Base-by-base conservation (phyloP, 2,888 invertebrate genomes). In the Troides oblongomaculatus region DNA sequence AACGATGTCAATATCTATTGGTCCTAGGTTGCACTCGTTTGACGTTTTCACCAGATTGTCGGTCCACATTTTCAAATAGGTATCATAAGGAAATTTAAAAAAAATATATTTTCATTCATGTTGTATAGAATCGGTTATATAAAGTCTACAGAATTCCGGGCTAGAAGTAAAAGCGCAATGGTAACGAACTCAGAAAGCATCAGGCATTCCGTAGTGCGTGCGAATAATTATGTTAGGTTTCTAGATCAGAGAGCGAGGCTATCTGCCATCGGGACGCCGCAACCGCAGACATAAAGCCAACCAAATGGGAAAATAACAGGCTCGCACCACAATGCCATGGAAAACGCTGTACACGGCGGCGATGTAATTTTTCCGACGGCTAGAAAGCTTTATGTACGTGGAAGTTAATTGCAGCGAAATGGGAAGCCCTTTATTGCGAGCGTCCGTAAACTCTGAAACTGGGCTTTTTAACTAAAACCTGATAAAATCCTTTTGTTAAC, bases 221-320 rank as follows among this genome's bases (percentile, higher is more conserved):
- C 86, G 81, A 88, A 86, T 92, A 92, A 92, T 92, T 88, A 77
- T 86, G 86, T 88, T 88, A 86, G 83, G 80, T 88, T 90, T 92
- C 89, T 90, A 90, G 90, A 82, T 85, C 86, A 81, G 84, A 84
- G 83, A 84, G 80, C 83, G 86, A 43, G 65, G 81, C 84, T 91
- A 91, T 92, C 90, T 84, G 80, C 80, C 87, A 91, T 92, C 91
- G 87, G 81, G 80, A 79, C 76, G 74, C 78, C 76, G 85, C 79
- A 80, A 85, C 83, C 83, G 46, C 60, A 70, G 66, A 70, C 70
- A 90, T 92, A 91, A 90, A 92, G 89, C 84, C 86, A 82, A 83
- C 90, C 87, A 89, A 90, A 91, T 91, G 92, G 86, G 92, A 91
- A 92, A 92, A 91, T 91, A 90, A 90, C 91, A 90, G 90, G 87